phyloP scores from a whole-genome alignment of 2,113 vertebrate species.

The Dicrurus megarhynchus region DNA sequence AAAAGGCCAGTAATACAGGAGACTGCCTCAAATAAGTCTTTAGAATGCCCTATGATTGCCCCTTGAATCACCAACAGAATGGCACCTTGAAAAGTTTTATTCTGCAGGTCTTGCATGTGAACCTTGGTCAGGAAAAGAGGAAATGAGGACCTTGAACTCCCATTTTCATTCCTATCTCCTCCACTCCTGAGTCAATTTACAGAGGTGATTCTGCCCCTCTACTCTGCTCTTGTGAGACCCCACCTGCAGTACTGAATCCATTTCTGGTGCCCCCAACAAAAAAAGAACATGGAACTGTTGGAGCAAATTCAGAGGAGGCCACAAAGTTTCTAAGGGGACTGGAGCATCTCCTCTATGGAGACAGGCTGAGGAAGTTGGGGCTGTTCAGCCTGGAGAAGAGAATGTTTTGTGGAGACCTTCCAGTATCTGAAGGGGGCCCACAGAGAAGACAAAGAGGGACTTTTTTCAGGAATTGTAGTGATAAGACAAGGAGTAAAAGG shows the following conservation, averaged over 20 bases:
- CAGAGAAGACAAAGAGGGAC: not conserved
- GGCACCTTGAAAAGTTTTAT: not conserved
- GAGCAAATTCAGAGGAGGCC: not conserved
- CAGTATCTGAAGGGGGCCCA: not conserved
- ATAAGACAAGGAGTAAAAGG: not conserved
- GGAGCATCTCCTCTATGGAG: not conserved
- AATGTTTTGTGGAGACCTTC: not conserved
- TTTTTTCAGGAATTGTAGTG: not conserved
- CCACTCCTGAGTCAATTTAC: not conserved
- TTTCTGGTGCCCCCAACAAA: not conserved
- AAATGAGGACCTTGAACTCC: not conserved
- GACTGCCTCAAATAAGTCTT: not conserved
- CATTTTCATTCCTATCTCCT: not conserved
- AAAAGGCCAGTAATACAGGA: not conserved
- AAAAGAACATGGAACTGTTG: not conserved
- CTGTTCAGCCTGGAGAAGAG: not conserved
- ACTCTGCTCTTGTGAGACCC: not conserved
- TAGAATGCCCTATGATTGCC: not conserved
- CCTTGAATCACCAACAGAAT: not conserved
- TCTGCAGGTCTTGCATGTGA: not conserved
- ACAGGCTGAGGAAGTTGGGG: not conserved
- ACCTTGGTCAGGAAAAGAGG: not conserved
- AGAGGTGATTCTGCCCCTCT: not conserved
- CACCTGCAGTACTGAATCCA: not conserved
- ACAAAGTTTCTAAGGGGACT: not conserved